A percentile compares a stretch with the other conserved stretches of the same genome.
phyloP scores from a whole-genome alignment of 2,113 vertebrate genomes.

The Camelus dromedarius region DNA sequence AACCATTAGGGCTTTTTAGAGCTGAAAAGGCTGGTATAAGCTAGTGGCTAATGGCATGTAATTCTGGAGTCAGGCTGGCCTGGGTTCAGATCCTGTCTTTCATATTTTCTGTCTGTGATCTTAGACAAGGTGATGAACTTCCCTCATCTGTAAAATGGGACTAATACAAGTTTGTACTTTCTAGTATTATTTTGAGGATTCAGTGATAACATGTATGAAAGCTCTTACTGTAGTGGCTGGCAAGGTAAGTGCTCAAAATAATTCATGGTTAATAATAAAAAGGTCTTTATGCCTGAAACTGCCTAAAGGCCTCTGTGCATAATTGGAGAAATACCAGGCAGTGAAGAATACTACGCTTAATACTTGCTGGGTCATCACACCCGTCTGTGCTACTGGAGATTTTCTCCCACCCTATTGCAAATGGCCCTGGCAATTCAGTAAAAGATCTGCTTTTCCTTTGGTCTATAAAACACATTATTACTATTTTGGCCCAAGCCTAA shows the following conservation, averaged over 20 bases:
- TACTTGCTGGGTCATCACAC: background rate
- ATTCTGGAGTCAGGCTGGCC: background rate
- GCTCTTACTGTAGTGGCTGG: background rate
- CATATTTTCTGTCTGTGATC: background rate
- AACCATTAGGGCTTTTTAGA: background rate
- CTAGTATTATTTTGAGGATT: background rate
- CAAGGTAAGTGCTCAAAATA: background rate
- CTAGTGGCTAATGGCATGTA: background rate
- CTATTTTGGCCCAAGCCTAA: constrained; percentile 52
- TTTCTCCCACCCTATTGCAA: background rate
- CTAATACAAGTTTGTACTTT: background rate
- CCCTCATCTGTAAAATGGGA: background rate
- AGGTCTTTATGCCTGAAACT: background rate
- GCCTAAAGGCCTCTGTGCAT: background rate
- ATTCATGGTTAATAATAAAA: background rate
- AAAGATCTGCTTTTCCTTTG: background rate
- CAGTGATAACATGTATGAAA: background rate
- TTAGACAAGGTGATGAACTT: background rate
- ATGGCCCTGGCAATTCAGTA: background rate
- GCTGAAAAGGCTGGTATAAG: background rate
- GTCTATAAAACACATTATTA: background rate
- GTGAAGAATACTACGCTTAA: background rate
- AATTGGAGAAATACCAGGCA: background rate
- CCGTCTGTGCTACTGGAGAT: background rate
- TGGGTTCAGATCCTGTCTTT: background rate